Conservation (phyloP, 2,113 vertebrate genomes). For the Raja brachyura region DNA sequence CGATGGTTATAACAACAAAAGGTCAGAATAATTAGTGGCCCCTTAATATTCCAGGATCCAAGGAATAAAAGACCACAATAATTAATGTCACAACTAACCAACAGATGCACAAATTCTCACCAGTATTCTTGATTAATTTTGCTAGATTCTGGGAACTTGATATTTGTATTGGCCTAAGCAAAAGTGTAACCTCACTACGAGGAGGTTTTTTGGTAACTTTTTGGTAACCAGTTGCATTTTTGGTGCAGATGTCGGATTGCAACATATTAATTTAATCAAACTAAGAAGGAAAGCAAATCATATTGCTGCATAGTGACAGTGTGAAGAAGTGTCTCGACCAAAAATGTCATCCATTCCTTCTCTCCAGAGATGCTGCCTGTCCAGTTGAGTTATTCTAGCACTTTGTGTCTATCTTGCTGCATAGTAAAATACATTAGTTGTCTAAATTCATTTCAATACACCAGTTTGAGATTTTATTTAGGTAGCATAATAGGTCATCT, state of each 20-base stretch:
- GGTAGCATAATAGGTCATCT: not conserved
- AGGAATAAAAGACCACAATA: not conserved
- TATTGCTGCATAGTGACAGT: not conserved
- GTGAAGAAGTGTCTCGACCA: too few relatives aligned
- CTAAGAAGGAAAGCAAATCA: not conserved
- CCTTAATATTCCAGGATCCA: not conserved
- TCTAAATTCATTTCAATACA: not conserved
- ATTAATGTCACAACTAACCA: not conserved
- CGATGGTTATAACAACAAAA: not conserved
- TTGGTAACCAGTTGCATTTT: not conserved
- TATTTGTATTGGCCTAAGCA: not conserved
- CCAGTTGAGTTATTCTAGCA: too few relatives aligned
- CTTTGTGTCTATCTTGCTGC: not conserved
- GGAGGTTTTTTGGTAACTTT: too few relatives aligned
- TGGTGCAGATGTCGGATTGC: not conserved
- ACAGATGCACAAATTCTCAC: not conserved
- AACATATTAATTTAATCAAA: not conserved
- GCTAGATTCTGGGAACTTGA: not conserved
- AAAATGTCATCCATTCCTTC: too few relatives aligned
- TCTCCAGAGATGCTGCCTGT: too few relatives aligned
- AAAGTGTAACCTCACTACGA: not conserved
- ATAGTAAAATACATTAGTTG: not conserved
- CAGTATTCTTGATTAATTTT: not conserved
- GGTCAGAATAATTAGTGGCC: not conserved
- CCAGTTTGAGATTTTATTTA: not conserved